phyloP scores from a whole-genome alignment of 2,888 invertebrate species.

The Zhuqinia jingwanae region DNA sequence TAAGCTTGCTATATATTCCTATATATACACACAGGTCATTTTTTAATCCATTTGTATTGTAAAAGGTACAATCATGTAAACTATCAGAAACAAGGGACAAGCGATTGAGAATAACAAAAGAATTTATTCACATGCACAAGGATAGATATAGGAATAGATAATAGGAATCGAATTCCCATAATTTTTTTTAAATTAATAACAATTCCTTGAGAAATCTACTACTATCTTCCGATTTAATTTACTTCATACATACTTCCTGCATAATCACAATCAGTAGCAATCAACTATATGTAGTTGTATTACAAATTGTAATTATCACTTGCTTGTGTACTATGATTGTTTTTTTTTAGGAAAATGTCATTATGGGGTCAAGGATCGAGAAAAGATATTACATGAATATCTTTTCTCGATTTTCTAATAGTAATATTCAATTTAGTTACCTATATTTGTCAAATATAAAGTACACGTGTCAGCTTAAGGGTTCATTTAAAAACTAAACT shows the following conservation, averaged over 20 bases:
- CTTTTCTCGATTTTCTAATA: too few relatives aligned
- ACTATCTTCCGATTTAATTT: background rate
- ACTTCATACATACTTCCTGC: background rate
- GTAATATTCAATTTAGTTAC: too few relatives aligned
- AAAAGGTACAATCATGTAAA: background rate
- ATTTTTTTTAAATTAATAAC: constrained; percentile 22
- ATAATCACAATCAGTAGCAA: background rate
- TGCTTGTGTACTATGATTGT: background rate
- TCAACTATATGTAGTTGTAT: too few relatives aligned
- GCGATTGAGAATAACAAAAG: background rate
- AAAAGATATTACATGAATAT: background rate
- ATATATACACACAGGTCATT: background rate
- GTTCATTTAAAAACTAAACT: too few relatives aligned
- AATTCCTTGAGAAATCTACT: background rate
- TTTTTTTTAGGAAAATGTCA: too few relatives aligned
- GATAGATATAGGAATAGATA: background rate
- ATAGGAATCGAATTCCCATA: constrained; percentile 32
- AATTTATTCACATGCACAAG: background rate
- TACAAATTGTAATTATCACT: background rate
- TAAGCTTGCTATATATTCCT: too few relatives aligned
- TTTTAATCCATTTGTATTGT: constrained; percentile 22
- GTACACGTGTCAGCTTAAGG: too few relatives aligned
- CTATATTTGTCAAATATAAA: background rate
- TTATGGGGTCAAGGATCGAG: constrained; percentile 10
- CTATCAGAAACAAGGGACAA: background rate